Conservation (phyloP, 2,113 vertebrate species). For the Prinia subflava region DNA sequence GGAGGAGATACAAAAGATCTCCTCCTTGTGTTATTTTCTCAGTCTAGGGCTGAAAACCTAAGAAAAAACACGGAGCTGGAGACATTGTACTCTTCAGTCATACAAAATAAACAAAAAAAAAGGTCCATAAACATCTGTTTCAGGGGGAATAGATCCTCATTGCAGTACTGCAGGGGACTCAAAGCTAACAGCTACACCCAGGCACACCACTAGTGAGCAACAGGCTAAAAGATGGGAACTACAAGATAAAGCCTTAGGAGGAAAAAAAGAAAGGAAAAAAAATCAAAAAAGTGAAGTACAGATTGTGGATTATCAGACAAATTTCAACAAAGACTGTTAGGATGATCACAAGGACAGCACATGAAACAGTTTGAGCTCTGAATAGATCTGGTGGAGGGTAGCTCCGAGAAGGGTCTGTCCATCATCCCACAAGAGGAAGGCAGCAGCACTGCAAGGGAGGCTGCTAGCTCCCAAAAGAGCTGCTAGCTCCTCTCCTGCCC, state of each 20-base stretch:
- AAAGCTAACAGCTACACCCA: not conserved
- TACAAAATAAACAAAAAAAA: not conserved
- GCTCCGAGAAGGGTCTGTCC: fast-evolving
- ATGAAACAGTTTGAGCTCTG: not conserved
- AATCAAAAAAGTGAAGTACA: not conserved
- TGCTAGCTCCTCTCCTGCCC: not conserved
- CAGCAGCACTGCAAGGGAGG: not conserved
- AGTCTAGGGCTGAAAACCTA: not conserved
- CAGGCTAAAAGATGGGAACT: not conserved
- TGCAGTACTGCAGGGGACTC: not conserved
- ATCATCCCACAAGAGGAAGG: not conserved
- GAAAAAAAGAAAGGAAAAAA: no score
- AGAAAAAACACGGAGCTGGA: not conserved
- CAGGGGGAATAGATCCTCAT: not conserved
- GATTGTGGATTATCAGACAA: not conserved
- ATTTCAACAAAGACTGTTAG: not conserved
- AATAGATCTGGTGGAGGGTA: not conserved
- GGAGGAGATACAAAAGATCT: not conserved
- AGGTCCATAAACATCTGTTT: not conserved
- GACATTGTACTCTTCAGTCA: not conserved
- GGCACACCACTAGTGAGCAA: not conserved
- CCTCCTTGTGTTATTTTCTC: not conserved
- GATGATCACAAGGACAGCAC: not conserved
- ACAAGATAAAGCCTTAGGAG: not conserved
- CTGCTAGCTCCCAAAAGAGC: not conserved